These are phyloP conservation scores for Drosophila bunnanda DNA, from an alignment of 2,888 invertebrate species.

Conservation along the genomic window DNA sequence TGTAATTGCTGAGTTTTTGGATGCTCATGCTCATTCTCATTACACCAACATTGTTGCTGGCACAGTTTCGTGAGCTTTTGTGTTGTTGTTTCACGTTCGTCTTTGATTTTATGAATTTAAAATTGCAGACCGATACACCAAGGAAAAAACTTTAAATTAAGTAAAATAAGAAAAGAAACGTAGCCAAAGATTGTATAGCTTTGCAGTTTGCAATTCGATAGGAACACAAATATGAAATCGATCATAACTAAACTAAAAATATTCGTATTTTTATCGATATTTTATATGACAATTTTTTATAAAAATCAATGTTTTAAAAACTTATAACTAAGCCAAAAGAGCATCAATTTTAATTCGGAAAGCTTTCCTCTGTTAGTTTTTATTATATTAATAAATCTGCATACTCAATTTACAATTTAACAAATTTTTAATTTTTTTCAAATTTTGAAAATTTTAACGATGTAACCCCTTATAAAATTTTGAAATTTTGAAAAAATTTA, in stretches of 20 bases:
- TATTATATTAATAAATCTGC: neutral
- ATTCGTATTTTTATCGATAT: too few species aligned
- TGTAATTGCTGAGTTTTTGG: constrained; percentile 53
- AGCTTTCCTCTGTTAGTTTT: neutral
- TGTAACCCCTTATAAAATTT: too few species aligned
- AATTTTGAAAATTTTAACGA: neutral
- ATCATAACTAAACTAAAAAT: too few species aligned
- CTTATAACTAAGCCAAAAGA: neutral
- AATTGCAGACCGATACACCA: constrained; percentile 30
- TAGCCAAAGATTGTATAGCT: too few species aligned
- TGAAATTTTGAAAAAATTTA: too few species aligned
- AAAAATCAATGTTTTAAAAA: too few species aligned
- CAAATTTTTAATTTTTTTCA: too few species aligned
- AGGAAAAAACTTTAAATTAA: neutral
- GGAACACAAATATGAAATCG: too few species aligned
- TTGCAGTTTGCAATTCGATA: too few species aligned
- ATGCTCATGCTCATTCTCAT: constrained; percentile 42
- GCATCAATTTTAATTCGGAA: neutral
- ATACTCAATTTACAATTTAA: neutral
- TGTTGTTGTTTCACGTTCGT: constrained; percentile 23
- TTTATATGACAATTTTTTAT: too few species aligned
- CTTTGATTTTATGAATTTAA: constrained; percentile 50
- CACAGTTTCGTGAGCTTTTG: constrained; percentile 48
- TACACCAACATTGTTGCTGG: constrained; percentile 41
- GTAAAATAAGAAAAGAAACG: neutral